Evolutionary conservation across 2,888 invertebrate species (phyloP).

Genomic region (Drosophila eohydei): DNA sequence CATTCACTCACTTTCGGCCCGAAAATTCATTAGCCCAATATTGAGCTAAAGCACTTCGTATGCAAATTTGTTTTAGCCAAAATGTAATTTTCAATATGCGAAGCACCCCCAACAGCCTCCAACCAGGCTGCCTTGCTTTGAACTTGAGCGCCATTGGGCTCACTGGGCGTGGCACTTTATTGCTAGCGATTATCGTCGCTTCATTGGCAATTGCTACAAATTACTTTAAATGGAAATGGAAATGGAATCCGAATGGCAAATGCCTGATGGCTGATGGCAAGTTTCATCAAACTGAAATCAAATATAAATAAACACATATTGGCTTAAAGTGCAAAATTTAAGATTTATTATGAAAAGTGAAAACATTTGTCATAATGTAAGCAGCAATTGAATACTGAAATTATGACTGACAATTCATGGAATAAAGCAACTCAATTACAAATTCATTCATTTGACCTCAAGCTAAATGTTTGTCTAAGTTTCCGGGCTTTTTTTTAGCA

Average conservation of each 20-base stretch:
- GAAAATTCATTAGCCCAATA: conserved; percentile 73
- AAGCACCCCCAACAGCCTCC: conserved; percentile 1
- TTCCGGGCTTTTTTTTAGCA: conserved; percentile 13
- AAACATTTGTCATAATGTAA: background rate
- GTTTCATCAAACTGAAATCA: conserved; percentile 18
- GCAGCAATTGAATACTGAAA: background rate
- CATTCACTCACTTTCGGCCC: conserved; percentile 20
- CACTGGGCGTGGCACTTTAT: conserved; percentile 62
- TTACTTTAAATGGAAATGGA: conserved; percentile 54
- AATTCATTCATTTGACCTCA: conserved; percentile 1
- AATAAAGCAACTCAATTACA: conserved; percentile 6
- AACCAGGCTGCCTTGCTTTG: conserved; percentile 28
- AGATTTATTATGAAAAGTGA: background rate
- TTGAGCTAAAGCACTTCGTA: conserved; percentile 63
- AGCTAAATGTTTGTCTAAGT: conserved; percentile 7
- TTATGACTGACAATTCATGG: conserved; percentile 1
- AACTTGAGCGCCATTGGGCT: conserved; percentile 27
- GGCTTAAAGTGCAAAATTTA: background rate
- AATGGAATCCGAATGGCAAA: conserved; percentile 24
- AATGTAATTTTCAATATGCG: conserved; percentile 68
- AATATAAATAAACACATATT: conserved; percentile 21
- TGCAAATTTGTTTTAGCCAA: conserved; percentile 68
- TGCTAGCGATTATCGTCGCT: conserved; percentile 71
- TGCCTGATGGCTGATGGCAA: conserved; percentile 6
- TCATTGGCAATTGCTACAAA: conserved; percentile 61